Evolutionary conservation across 2,888 invertebrate genomes (phyloP).

Genomic region (Orthosia cruda): DNA sequence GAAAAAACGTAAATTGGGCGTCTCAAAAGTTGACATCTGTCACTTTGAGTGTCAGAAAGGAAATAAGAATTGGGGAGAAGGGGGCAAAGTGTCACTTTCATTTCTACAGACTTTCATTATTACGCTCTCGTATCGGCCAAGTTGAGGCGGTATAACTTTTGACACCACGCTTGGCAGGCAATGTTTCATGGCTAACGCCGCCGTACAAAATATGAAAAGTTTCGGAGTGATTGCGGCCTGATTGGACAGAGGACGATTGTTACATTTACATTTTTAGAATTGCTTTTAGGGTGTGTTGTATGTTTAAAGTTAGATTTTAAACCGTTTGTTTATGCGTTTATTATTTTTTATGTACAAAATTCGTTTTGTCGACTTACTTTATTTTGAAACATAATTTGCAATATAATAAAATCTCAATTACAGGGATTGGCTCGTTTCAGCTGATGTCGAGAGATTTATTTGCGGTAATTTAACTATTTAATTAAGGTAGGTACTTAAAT

Average conservation of each 20-base stretch:
- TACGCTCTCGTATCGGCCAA: conserved; percentile 49
- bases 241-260: conserved; percentile 36
- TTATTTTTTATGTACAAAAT: background rate
- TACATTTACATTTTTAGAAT: conserved; percentile 17
- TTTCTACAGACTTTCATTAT: conserved; percentile 62
- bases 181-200: conserved; percentile 57
- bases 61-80: conserved; percentile 68
- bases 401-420: conserved; percentile 3
- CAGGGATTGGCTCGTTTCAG: background rate
- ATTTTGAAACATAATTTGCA: conserved; percentile 1
- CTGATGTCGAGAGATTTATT: background rate
- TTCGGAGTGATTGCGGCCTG: conserved; percentile 52
- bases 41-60: conserved; percentile 73
- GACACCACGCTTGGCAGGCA: conserved; percentile 47
- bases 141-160: conserved; percentile 52
- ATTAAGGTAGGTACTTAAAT: background rate
- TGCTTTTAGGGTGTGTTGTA: background rate
- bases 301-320: background rate
- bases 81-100: conserved; percentile 64
- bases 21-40: conserved; percentile 71
- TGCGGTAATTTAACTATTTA: background rate
- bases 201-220: conserved; percentile 59
- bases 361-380: background rate
- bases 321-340: background rate
- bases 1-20: conserved; percentile 61